These are phyloP conservation scores for Magallana nippona DNA, from an alignment of 2,888 invertebrate genomes.

Conservation along the genomic window DNA sequence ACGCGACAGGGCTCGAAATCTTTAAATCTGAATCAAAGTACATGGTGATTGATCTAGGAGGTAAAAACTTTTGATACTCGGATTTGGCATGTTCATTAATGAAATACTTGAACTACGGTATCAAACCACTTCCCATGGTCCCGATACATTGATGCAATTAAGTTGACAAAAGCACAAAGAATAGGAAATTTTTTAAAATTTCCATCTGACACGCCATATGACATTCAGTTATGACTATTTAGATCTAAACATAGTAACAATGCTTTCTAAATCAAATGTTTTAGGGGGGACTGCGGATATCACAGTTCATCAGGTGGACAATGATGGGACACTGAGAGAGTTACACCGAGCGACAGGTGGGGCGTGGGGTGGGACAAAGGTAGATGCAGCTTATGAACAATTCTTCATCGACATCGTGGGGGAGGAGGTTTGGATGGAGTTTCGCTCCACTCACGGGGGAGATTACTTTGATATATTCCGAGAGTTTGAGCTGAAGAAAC, in stretches of 20 bases:
- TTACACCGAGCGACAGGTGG: slow-evolving; percentile 49
- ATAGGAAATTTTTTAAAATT: no score
- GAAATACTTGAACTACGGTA: not conserved
- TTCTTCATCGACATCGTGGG: slow-evolving; percentile 47
- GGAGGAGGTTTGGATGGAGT: slow-evolving; percentile 42
- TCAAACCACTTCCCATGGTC: no score
- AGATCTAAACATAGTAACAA: no score
- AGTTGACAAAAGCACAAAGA: no score
- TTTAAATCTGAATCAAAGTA: slow-evolving; percentile 45
- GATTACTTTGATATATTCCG: slow-evolving; percentile 48
- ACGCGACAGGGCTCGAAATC: slow-evolving; percentile 33
- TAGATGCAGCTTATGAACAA: slow-evolving; percentile 47
- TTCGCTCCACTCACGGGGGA: slow-evolving; percentile 4
- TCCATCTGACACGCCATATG: no score
- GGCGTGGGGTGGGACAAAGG: slow-evolving; percentile 52
- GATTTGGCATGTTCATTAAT: not conserved
- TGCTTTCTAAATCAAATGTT: not conserved
- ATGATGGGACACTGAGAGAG: slow-evolving; percentile 44
- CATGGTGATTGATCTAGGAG: slow-evolving; percentile 50
- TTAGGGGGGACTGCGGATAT: slow-evolving; percentile 53
- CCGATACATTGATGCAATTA: no score
- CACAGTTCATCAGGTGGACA: slow-evolving; percentile 47
- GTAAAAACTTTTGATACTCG: not conserved
- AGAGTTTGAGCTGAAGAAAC: slow-evolving; percentile 52
- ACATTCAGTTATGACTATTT: no score